phyloP scores from a whole-genome alignment of 2,797 vertebrate genomes.

The Antennarius maculatus region DNA sequence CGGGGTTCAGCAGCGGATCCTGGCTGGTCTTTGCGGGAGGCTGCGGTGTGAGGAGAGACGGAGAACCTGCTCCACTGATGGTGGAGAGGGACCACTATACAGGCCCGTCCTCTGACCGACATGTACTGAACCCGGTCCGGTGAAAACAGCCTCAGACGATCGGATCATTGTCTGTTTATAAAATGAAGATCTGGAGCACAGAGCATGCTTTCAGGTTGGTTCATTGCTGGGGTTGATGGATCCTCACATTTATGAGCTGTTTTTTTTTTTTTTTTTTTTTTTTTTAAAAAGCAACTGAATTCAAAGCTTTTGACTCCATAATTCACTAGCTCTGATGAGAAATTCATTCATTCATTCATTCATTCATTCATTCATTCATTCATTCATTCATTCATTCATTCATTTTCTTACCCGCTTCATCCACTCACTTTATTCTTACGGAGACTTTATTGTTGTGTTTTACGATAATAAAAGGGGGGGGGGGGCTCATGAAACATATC shows the following conservation, averaged over 20 bases:
- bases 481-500: too few relatives aligned
- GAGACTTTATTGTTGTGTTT: too few relatives aligned
- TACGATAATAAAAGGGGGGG: too few relatives aligned
- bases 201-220: constrained; percentile 85
- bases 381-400: too few relatives aligned
- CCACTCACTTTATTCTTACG: too few relatives aligned
- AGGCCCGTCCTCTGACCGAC: constrained; percentile 46
- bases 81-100: constrained; percentile 44
- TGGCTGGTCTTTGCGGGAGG: constrained; percentile 15
- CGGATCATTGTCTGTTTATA: constrained; percentile 25
- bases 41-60: constrained; percentile 4
- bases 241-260: neutral
- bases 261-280: neutral
- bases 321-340: too few relatives aligned
- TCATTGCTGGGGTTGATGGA: neutral
- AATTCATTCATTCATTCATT: too few relatives aligned
- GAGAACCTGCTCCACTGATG: constrained; percentile 34
- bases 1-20: neutral
- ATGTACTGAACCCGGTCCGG: constrained; percentile 38
- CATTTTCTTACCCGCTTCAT: too few relatives aligned
- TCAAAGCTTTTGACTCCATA: too few relatives aligned
- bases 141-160: constrained; percentile 18
- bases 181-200: constrained; percentile 88
- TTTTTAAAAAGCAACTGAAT: too few relatives aligned
- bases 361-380: too few relatives aligned